These are phyloP conservation scores for Habroteleia sp. DNA, from an alignment of 2,888 invertebrate species.

Conservation along the genomic window DNA sequence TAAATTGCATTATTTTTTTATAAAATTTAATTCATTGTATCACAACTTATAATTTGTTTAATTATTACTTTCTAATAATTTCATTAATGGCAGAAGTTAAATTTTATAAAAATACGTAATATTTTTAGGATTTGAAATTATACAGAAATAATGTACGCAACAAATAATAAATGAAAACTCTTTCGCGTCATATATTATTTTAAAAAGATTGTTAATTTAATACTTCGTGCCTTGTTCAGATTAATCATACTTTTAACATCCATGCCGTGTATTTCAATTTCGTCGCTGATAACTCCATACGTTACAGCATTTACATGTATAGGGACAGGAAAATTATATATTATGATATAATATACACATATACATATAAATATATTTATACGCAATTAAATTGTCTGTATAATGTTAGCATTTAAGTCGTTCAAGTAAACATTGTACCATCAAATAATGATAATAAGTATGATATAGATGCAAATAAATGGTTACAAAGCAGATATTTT, in stretches of 20 bases:
- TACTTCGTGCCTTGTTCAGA: slow-evolving; percentile 58
- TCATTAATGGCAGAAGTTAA: too few species aligned
- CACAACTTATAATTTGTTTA: slow-evolving; percentile 2
- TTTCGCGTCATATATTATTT: slow-evolving; percentile 31
- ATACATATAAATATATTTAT: slow-evolving; percentile 61
- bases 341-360: slow-evolving; percentile 34
- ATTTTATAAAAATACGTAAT: slow-evolving; percentile 17
- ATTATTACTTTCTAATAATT: background rate
- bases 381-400: slow-evolving; percentile 62
- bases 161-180: slow-evolving; percentile 10
- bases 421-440: slow-evolving; percentile 29
- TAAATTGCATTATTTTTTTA: background rate
- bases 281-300: background rate
- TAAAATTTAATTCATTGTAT: too few species aligned
- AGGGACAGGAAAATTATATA: slow-evolving; percentile 28
- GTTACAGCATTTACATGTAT: slow-evolving; percentile 13
- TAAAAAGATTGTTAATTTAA: slow-evolving; percentile 31
- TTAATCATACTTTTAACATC: slow-evolving; percentile 35
- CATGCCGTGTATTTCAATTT: slow-evolving; percentile 16
- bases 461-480: too few species aligned
- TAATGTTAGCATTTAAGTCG: slow-evolving; percentile 62
- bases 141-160: too few species aligned
- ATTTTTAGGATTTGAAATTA: too few species aligned
- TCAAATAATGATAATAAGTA: slow-evolving; percentile 10
- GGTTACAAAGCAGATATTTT: slow-evolving; percentile 31